These are phyloP conservation scores for Molorchus minor DNA, from an alignment of 2,888 invertebrate species.

Conservation along the genomic window DNA sequence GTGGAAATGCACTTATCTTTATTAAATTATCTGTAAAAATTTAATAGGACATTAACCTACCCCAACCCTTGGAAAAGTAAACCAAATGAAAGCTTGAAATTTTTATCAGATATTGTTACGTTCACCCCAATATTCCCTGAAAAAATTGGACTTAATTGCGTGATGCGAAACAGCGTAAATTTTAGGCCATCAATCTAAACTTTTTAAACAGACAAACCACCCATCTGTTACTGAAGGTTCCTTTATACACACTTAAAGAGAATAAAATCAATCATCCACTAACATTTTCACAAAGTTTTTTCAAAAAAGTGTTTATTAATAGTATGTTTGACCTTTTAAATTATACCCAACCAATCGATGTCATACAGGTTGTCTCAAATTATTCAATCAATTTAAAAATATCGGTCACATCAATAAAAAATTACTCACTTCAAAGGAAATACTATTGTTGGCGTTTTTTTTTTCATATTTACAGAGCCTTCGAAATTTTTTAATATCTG, in stretches of 20 bases:
- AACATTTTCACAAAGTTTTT: not conserved
- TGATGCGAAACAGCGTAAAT: slow-evolving; percentile 2
- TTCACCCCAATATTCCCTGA: not conserved
- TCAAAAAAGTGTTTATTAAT: not conserved
- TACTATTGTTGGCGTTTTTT: no score
- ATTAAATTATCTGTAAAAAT: no score
- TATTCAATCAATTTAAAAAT: no score
- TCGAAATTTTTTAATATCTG: no score
- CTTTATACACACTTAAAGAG: slow-evolving; percentile 2
- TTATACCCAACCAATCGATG: not conserved
- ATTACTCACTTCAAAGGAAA: no score
- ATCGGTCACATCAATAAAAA: no score
- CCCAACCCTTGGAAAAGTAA: no score
- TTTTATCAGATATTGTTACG: slow-evolving; percentile 1
- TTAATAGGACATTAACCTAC: no score
- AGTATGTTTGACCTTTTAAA: not conserved
- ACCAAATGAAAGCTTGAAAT: not conserved
- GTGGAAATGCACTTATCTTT: no score
- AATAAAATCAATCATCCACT: slow-evolving; percentile 1
- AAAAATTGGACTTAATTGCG: not conserved
- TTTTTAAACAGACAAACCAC: slow-evolving; percentile 3
- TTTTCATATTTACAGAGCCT: no score
- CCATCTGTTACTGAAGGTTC: not conserved
- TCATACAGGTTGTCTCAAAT: no score
- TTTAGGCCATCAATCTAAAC: slow-evolving; percentile 1